A percentile compares a stretch with the other conserved stretches of the same genome.
phyloP scores from a whole-genome alignment of 1,140 invertebrate species.

The Hypsibius dujardini region DNA sequence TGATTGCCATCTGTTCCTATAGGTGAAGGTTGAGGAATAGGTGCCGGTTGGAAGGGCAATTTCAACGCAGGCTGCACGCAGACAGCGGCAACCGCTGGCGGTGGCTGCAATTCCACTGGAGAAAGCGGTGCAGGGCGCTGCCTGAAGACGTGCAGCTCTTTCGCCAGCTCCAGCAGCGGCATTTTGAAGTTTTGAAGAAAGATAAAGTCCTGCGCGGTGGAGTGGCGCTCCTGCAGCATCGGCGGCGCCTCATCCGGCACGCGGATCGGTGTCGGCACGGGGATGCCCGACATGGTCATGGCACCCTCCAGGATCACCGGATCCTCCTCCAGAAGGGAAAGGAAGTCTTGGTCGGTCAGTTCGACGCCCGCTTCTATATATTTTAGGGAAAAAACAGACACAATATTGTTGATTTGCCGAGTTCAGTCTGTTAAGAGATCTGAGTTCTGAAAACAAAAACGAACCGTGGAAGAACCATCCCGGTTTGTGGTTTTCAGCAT shows the following conservation, averaged over 20 bases:
- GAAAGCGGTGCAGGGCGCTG: too few relatives aligned
- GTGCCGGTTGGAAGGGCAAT: too few relatives aligned
- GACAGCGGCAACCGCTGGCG: too few relatives aligned
- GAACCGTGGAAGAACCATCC: neutral
- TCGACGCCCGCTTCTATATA: conserved; percentile 2
- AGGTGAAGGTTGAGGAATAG: too few relatives aligned
- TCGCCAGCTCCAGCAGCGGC: neutral
- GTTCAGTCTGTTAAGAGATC: neutral
- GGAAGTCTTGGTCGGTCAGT: conserved; percentile 12
- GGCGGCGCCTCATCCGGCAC: neutral
- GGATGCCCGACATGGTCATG: neutral
- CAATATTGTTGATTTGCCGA: too few relatives aligned
- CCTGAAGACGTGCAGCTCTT: too few relatives aligned
- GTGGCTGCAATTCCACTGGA: too few relatives aligned
- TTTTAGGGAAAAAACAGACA: too few relatives aligned
- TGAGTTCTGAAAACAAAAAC: neutral
- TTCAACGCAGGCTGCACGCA: too few relatives aligned
- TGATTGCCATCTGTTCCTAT: too few relatives aligned
- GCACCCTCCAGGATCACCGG: neutral
- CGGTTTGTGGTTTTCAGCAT: neutral
- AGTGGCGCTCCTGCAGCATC: neutral
- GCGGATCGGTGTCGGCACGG: neutral
- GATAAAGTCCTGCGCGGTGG: neutral
- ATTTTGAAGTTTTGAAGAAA: conserved; percentile 2
- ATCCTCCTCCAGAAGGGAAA: neutral